These are phyloP conservation scores for Lagopus leucura DNA, from an alignment of 2,113 vertebrate genomes.

Conservation along the genomic window DNA sequence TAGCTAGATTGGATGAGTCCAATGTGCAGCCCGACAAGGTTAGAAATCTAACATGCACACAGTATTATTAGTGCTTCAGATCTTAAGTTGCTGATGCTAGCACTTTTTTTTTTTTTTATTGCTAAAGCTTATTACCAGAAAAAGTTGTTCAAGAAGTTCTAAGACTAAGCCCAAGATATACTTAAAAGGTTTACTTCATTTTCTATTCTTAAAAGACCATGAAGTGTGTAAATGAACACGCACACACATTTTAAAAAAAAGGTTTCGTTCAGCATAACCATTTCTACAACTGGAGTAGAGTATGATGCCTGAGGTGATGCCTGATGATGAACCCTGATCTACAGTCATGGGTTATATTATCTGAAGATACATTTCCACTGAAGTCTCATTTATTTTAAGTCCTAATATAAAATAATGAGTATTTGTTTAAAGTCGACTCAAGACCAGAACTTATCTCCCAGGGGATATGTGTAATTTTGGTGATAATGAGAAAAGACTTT, in stretches of 20 bases:
- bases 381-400: constrained; percentile 30
- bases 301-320: neutral
- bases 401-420: constrained; percentile 42
- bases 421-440: constrained; percentile 46
- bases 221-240: neutral
- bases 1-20: neutral
- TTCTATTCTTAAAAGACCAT: neutral
- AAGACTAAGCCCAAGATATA: neutral
- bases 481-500: constrained; percentile 27
- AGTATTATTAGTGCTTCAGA: neutral
- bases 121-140: neutral
- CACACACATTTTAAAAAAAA: neutral
- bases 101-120: neutral
- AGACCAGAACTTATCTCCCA: constrained; percentile 9
- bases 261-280: neutral
- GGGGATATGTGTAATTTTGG: constrained; percentile 14
- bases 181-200: neutral
- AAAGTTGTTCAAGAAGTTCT: neutral
- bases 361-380: constrained; percentile 15
- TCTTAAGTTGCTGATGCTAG: neutral
- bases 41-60: neutral
- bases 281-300: neutral
- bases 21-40: neutral
- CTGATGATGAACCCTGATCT: no score
- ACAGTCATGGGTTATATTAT: neutral